These are phyloP conservation scores for Malacoraja senta DNA, from an alignment of 2,797 vertebrate species.

Conservation along the genomic window DNA sequence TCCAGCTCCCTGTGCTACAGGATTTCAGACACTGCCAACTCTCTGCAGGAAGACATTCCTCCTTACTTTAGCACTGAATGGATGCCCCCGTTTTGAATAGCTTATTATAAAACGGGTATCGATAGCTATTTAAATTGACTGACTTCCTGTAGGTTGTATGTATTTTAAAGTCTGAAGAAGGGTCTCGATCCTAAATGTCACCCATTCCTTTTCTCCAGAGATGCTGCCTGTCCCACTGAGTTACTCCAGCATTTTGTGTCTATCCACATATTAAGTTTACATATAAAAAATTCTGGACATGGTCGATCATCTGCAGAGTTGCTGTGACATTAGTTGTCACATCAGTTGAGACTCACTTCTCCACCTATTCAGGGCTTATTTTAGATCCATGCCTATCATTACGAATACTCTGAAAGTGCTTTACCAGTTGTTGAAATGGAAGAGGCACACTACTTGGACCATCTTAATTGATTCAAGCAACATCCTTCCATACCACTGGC, in stretches of 20 bases:
- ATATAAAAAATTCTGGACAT: not conserved
- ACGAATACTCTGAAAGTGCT: not conserved
- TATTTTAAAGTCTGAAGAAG: conserved; percentile 1
- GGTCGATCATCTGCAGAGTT: too few relatives aligned
- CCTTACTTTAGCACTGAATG: not conserved
- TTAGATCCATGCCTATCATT: not conserved
- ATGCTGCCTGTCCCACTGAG: too few relatives aligned
- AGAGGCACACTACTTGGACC: not conserved
- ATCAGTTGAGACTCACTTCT: not conserved
- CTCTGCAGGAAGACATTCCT: not conserved
- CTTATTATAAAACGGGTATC: not conserved
- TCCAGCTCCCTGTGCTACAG: not conserved
- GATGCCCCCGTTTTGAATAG: not conserved
- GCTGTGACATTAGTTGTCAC: not conserved
- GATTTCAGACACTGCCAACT: not conserved
- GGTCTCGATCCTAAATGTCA: too few relatives aligned
- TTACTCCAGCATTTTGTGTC: too few relatives aligned
- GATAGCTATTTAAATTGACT: not conserved
- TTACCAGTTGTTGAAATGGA: not conserved
- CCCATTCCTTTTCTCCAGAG: too few relatives aligned
- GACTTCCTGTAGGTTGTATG: not conserved
- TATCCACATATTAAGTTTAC: too few relatives aligned
- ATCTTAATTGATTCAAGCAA: not conserved
- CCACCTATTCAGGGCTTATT: not conserved
- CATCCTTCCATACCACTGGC: not conserved